A percentile compares a stretch with the other conserved stretches of the same genome.
These are phyloP conservation scores for Urocyon cinereoargenteus DNA, from an alignment of 2,797 vertebrate genomes.

Conservation along the genomic window DNA sequence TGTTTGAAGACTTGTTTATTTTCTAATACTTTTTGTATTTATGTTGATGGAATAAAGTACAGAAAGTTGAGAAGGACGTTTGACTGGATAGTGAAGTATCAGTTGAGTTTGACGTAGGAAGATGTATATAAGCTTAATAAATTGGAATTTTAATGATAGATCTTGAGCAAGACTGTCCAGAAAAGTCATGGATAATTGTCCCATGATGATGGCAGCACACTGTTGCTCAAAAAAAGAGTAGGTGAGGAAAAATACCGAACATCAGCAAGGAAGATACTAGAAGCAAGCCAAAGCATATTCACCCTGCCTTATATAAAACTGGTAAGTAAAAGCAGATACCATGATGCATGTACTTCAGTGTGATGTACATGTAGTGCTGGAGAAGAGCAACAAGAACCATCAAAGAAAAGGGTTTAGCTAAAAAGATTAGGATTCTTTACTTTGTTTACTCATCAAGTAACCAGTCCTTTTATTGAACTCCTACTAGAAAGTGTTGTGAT, in stretches of 20 bases:
- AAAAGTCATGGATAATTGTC: background rate
- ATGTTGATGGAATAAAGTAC: background rate
- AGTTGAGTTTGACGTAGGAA: conserved; percentile 47
- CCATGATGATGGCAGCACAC: background rate
- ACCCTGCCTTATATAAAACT: background rate
- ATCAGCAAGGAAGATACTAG: background rate
- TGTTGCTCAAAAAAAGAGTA: background rate
- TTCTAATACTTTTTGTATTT: conserved; percentile 7
- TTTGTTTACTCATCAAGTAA: background rate
- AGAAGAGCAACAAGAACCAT: background rate
- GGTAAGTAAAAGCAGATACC: background rate
- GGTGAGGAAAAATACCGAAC: conserved; percentile 25
- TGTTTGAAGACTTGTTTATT: conserved; percentile 38
- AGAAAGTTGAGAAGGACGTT: conserved; percentile 35
- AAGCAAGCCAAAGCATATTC: background rate
- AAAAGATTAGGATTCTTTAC: background rate
- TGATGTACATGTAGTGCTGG: background rate
- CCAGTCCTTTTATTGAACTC: background rate
- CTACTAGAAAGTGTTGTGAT: background rate
- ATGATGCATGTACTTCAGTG: background rate
- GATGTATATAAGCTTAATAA: conserved; percentile 26
- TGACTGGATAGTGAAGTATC: background rate
- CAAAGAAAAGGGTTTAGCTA: background rate
- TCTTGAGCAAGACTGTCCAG: background rate
- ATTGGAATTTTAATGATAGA: conserved; percentile 35